phyloP scores from a whole-genome alignment of 2,113 vertebrate genomes.

The Poeciliopsis occidentalis region DNA sequence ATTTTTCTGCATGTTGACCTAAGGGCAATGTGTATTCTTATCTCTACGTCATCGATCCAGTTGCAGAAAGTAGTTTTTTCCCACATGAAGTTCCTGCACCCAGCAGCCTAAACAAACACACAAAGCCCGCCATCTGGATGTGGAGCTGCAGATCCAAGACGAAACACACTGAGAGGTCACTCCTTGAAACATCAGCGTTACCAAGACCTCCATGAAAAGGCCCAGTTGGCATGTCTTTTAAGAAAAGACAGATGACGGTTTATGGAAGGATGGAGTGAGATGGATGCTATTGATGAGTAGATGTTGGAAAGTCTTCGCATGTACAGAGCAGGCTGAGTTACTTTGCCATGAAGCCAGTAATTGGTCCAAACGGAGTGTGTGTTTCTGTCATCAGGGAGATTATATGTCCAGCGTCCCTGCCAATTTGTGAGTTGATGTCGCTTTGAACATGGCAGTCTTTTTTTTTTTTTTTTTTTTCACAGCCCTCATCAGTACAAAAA shows the following conservation, averaged over 20 bases:
- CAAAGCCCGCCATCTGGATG: slow-evolving; percentile 58
- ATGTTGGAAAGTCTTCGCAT: slow-evolving; percentile 38
- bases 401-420: slow-evolving; percentile 51
- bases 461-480: slow-evolving; percentile 1
- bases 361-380: slow-evolving; percentile 68
- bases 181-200: slow-evolving; percentile 16
- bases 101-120: slow-evolving; percentile 74
- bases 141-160: slow-evolving; percentile 36
- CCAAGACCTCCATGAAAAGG: slow-evolving; percentile 4
- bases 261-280: neutral
- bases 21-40: slow-evolving; percentile 76
- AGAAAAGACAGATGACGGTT: slow-evolving; percentile 3
- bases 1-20: slow-evolving; percentile 61
- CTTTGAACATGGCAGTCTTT: slow-evolving; percentile 52
- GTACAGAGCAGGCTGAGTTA: slow-evolving; percentile 57
- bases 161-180: slow-evolving; percentile 31
- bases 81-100: slow-evolving; percentile 66
- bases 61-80: slow-evolving; percentile 60
- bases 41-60: slow-evolving; percentile 76
- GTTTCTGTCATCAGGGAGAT: slow-evolving; percentile 75
- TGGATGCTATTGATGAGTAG: slow-evolving; percentile 29
- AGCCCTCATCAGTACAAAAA: slow-evolving; percentile 29
- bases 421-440: slow-evolving; percentile 45
- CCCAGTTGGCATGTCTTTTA: neutral
- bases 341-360: slow-evolving; percentile 39